Base-by-base conservation (phyloP, 2,888 invertebrate species). In the Andrena trimmerana region DNA sequence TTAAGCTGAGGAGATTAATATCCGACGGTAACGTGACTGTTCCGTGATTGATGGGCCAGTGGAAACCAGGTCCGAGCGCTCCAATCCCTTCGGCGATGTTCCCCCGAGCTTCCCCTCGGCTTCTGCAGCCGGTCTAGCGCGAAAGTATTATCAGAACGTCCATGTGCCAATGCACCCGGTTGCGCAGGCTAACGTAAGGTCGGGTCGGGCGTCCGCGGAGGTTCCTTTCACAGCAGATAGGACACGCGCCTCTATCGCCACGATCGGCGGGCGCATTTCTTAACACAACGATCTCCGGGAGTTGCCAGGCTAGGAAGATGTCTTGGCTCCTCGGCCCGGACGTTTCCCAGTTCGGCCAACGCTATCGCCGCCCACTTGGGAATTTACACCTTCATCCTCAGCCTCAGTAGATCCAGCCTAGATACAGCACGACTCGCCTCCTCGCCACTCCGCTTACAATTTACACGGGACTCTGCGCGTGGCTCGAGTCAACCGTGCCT, bases 401-500 rank as follows among this genome's bases (percentile, higher is more conserved):
- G 48, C 31, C 50, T 59, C 50, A 73, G 71, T 67, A 67, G 81
- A 79, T 77, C 24, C 20, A 36, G 69, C 42, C 52, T 42, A 75
- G 70, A 70, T 71, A 52, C n/a, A 72, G 54, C 74, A 79, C 74
- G 67, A 59, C 31, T 31, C 31, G 62, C 52, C 62, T 63, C 57
- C 10, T 63, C 50, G 67, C 82, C 33, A n/a, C 42, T 80, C 68
- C 59, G 59, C 62, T 72, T 67, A 68, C 81, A 74, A 73, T 73
- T 74, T 75, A 72, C 36, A 71, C 63, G 50, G 29, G 66, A 60
- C 27, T 27, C 13, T 57, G 31, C 57, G 65, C 65, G 69, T n/a
- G 31, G 42, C 77, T 57, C 48, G 27, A 24, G 29, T 36, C 31
- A 50, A 52, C 72, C 57, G 13, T 66, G 20, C 27, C 8, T 10